These are phyloP conservation scores for Ivindomyrus marchei DNA, from an alignment of 2,113 vertebrate species.

Conservation along the genomic window DNA sequence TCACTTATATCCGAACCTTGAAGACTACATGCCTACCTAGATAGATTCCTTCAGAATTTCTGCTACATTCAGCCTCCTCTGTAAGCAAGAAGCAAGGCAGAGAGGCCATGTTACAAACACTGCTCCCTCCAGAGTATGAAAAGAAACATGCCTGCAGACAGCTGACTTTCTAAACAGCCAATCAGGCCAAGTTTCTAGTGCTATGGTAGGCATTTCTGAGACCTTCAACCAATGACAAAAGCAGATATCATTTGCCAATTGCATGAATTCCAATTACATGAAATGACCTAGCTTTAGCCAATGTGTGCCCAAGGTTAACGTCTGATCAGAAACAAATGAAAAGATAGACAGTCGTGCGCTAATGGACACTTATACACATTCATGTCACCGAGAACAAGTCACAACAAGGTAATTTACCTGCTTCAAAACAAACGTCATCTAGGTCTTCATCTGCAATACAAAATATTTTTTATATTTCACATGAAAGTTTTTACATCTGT, in stretches of 20 bases:
- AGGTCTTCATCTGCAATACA: conserved; percentile 73
- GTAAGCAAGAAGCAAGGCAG: conserved; percentile 33
- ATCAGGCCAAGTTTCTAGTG: neutral
- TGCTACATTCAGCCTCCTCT: conserved; percentile 81
- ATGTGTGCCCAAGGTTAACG: neutral
- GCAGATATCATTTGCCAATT: neutral
- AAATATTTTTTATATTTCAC: conserved; percentile 14
- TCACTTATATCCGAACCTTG: neutral
- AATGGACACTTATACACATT: neutral
- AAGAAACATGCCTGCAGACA: neutral
- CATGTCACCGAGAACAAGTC: neutral
- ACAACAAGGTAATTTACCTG: conserved; percentile 62
- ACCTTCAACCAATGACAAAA: neutral
- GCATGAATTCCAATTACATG: neutral
- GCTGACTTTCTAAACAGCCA: neutral
- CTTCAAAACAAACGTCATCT: conserved; percentile 84
- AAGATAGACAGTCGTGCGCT: neutral
- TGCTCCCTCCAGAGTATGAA: neutral
- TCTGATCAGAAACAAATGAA: neutral
- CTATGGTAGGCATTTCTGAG: neutral
- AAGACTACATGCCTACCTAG: conserved; percentile 60
- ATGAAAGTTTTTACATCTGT: neutral
- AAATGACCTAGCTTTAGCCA: neutral
- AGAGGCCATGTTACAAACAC: neutral
- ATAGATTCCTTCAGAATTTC: conserved; percentile 66